Conservation (phyloP, 2,113 vertebrate genomes). For the Amphiprion ocellaris region DNA sequence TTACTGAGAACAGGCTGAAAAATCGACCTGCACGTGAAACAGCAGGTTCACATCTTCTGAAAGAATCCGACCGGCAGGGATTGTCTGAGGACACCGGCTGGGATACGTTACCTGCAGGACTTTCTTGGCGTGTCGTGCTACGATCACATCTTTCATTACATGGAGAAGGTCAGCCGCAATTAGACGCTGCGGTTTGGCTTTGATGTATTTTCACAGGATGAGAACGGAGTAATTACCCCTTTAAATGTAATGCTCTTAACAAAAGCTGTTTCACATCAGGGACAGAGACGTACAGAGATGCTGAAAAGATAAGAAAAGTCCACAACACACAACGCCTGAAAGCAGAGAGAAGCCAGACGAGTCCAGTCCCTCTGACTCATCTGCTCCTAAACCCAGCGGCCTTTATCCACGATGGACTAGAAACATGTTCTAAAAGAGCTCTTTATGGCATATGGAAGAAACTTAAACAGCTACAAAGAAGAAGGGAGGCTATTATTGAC, state of each 20-base stretch:
- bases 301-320: slow-evolving; percentile 37
- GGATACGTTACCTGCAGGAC: not conserved
- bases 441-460: not conserved
- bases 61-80: not conserved
- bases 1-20: slow-evolving; percentile 70
- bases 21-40: slow-evolving; percentile 59
- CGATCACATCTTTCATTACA: slow-evolving; percentile 15
- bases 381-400: slow-evolving; percentile 3
- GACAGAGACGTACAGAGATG: not conserved
- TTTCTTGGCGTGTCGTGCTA: slow-evolving; percentile 32
- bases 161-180: slow-evolving; percentile 44
- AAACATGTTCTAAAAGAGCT: slow-evolving; percentile 27
- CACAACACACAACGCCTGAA: not conserved
- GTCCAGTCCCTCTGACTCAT: slow-evolving; percentile 35
- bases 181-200: slow-evolving; percentile 51
- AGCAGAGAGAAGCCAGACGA: slow-evolving; percentile 15
- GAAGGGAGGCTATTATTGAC: not conserved
- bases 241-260: slow-evolving; percentile 46
- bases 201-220: slow-evolving; percentile 62
- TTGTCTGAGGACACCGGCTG: slow-evolving; percentile 36
- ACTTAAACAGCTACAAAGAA: no score
- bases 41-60: not conserved
- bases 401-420: not conserved
- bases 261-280: slow-evolving; percentile 68
- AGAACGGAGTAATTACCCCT: slow-evolving; percentile 50